Evolutionary conservation across 2,888 invertebrate species (phyloP).

Genomic region (Drosophila emarginata): DNA sequence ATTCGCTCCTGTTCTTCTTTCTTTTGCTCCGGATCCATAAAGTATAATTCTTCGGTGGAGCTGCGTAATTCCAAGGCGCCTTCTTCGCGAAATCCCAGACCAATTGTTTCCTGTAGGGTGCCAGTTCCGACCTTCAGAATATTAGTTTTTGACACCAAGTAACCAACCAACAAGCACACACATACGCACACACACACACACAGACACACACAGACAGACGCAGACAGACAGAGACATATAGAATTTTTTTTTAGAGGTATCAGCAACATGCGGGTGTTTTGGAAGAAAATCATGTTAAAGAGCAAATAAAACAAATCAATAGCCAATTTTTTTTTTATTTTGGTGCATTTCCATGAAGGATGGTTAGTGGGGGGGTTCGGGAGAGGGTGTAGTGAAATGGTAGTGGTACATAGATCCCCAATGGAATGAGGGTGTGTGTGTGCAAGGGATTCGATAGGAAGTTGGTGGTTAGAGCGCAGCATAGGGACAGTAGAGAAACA

Average conservation of each 20-base stretch:
- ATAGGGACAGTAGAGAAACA: conserved; percentile 39
- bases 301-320: conserved; percentile 64
- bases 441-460: conserved; percentile 19
- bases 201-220: too few relatives aligned
- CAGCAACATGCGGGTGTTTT: conserved; percentile 7
- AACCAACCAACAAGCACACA: conserved; percentile 58
- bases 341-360: conserved; percentile 42
- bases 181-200: conserved; percentile 34
- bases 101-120: conserved; percentile 83
- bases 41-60: conserved; percentile 94
- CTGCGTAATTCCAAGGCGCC: conserved; percentile 93
- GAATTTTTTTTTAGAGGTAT: conserved; percentile 16
- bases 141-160: conserved; percentile 72
- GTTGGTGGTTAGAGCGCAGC: conserved; percentile 26
- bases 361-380: conserved; percentile 6
- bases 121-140: conserved; percentile 83
- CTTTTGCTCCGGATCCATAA: conserved; percentile 86
- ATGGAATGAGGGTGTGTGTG: conserved; percentile 21
- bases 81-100: conserved; percentile 87
- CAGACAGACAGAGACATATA: conserved; percentile 35
- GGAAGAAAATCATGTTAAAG: conserved; percentile 27
- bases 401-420: too few relatives aligned
- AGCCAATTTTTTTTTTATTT: conserved; percentile 58
- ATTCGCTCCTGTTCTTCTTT: conserved; percentile 82
- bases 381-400: too few relatives aligned